Percentiles rank a stretch among this genome's conserved stretches.
Evolutionary conservation across 2,113 vertebrate genomes (phyloP).

Genomic region (Microcebus griseorufus): DNA sequence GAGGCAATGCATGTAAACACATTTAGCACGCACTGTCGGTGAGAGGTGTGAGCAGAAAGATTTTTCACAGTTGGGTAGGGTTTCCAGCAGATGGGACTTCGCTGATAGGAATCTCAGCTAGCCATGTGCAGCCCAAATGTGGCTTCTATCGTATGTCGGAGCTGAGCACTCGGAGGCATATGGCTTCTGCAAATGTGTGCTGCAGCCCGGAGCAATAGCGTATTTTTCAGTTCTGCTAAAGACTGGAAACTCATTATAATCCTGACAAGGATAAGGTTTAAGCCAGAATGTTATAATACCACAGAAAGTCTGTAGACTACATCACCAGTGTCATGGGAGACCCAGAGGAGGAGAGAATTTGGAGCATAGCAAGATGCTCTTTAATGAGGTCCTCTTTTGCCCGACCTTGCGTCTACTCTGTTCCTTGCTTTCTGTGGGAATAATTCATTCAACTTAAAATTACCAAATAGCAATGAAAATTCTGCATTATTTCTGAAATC

Average conservation of each 20-base stretch:
- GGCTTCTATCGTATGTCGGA: neutral
- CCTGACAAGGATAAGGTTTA: neutral
- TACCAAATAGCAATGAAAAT: neutral
- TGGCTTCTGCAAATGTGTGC: neutral
- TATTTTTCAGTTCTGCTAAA: neutral
- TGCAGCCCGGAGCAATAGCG: neutral
- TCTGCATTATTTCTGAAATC: neutral
- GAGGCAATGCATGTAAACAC: fast-evolving
- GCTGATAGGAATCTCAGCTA: fast-evolving
- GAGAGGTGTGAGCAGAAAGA: neutral
- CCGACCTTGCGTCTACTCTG: neutral
- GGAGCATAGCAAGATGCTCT: neutral
- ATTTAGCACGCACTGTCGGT: fast-evolving
- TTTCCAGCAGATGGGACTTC: fast-evolving
- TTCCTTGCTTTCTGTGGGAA: neutral
- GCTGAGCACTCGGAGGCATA: neutral
- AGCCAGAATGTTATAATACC: neutral
- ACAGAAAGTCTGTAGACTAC: neutral
- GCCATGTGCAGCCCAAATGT: fast-evolving
- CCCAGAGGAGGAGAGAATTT: neutral
- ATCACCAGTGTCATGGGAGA: fast-evolving
- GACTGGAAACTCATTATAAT: neutral
- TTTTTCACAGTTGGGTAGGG: fast-evolving
- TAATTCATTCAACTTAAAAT: neutral
- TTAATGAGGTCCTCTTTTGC: neutral